Evolutionary conservation across 2,888 invertebrate species (phyloP), one percentile per base, ranked within the genome.

Genomic region (Cosmorhoe ocellata): DNA sequence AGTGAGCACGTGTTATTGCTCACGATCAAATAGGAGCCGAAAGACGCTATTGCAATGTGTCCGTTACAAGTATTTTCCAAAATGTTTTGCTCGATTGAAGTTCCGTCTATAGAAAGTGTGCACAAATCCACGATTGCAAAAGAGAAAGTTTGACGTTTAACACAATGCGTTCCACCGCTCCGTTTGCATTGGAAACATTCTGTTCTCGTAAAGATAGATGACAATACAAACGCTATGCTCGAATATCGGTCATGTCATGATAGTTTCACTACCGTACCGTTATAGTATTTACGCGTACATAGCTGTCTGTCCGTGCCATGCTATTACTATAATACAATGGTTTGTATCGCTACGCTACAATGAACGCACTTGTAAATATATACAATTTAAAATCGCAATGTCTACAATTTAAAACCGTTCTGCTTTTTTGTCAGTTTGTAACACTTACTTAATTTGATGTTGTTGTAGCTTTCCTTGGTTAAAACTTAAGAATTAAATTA

Each of bases 341-440:
- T 63, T 62, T 64, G 59, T 71, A 68, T 12, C 32, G 27, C 33
- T 32, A 10, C 26, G 12, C 14, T 33, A 33, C 27, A 32, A 18
- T 67, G 61, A 58, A 74, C 75, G 76, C 74, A 70, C 78, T 82
- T 78, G 71, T 71, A 66, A 70, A 68, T 63, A 69, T 73, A 63
- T n/a, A n/a, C n/a, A n/a, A n/a, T n/a, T n/a, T n/a, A n/a, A n/a
- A n/a, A n/a, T 55, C 27, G 12, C 26, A 18, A 39, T 45, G 34
- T 51, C 37, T 13, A 10, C 5, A 13, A 31, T 40, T 30, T 33
- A 24, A 26, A 38, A 30, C 18, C 31, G 12, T 56, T 57, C 57
- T 61, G 61, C 58, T 3, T 24, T 7, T 24, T 59, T 41, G 24
- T 37, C 31, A 24, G 37, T 37, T 7, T 24, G 24, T 24, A 18